Conservation (phyloP, 2,113 vertebrate genomes). For the Picathartes gymnocephalus region DNA sequence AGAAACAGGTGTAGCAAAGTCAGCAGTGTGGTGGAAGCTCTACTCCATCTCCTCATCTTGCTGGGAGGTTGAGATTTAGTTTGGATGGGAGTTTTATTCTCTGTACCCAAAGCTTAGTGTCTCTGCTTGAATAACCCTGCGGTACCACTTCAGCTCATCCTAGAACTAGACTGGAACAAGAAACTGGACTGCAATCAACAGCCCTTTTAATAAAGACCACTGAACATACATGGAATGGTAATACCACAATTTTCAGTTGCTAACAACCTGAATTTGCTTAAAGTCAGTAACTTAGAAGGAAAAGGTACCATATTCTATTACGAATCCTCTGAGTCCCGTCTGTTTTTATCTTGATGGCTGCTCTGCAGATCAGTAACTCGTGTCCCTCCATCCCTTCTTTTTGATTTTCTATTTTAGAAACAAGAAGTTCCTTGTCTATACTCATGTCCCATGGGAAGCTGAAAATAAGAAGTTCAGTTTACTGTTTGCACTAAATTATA, state of each 20-base stretch:
- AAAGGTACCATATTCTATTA: not conserved
- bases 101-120: not conserved
- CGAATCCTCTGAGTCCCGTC: not conserved
- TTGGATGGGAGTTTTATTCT: not conserved
- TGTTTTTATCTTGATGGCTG: not conserved
- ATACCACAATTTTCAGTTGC: not conserved
- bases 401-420: not conserved
- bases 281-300: not conserved
- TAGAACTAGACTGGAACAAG: not conserved
- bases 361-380: not conserved
- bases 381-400: not conserved
- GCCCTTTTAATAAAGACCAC: not conserved
- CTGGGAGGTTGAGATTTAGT: not conserved
- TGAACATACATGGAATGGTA: not conserved
- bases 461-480: not conserved
- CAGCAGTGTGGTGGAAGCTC: not conserved
- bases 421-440: not conserved
- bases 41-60: not conserved
- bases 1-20: not conserved
- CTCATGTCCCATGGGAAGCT: not conserved
- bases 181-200: not conserved
- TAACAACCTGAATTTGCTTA: not conserved
- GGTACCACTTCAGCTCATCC: not conserved
- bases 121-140: not conserved
- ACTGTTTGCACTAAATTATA: not conserved